Evolutionary conservation across 2,888 invertebrate species (phyloP), one percentile per base, ranked within the genome.

Genomic region (Cheilosia soror): DNA sequence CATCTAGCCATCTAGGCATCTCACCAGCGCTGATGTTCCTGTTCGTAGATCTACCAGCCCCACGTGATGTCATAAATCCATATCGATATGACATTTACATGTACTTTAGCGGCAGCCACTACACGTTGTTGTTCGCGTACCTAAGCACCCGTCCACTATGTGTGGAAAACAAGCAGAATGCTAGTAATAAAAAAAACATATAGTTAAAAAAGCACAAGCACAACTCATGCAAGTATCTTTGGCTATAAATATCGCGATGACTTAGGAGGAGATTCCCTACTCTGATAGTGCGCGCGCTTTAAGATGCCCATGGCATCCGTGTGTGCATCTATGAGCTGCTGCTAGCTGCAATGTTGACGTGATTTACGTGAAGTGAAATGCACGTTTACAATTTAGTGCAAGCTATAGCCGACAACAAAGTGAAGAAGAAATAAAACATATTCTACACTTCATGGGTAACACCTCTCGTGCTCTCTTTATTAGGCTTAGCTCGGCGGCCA

Each of bases 81-180:
- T 88, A 88, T 88, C 88, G 88, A 88, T 88, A 88, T 88, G 88
- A 88, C 88, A 83, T 88, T 88, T 88, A 88, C 88, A 88, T 88
- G 88, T 87, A 88, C 88, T 88, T 88, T 88, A 88, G 87, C 88
- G 88, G 88, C 88, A 88, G 88, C 88, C 87, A 88, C 87, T 87
- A 88, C 87, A 87, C 77, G 87, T 66, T 85, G 85, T 87, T 83
- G 77, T 79, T 83, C 83, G 73, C 83, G 73, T 87, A 87, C 87
- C 85, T 85, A 78, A 85, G 84, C 85, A 85, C 81, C 76, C 81
- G 85, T 71, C 85, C 76, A 72, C 63, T 72, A 72, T 81, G 73
- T 85, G 76, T 76, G 71, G 81, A 72, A 76, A 85, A 80, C 75
- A 72, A 66, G 75, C 55, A 60, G 65, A 85, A 57, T 71, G 53